A percentile compares a stretch with the other conserved stretches of the same genome.
Evolutionary conservation across 2,888 invertebrate species (phyloP).

Genomic region (Ectemnius continuus): DNA sequence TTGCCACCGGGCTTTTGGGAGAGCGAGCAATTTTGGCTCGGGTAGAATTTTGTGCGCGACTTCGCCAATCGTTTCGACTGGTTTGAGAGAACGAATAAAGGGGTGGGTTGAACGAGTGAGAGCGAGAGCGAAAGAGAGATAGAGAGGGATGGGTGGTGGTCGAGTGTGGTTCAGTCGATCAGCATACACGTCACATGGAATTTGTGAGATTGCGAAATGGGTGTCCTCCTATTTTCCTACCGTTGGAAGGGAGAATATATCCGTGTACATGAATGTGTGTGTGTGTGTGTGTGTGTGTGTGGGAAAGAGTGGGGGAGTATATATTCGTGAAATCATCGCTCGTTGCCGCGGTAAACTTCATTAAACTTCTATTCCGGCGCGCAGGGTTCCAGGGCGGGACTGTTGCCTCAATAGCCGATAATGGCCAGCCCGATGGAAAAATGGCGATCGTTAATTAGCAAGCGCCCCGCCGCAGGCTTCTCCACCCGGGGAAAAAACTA

Average conservation of each 20-base stretch:
- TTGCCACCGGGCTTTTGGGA: too few relatives aligned
- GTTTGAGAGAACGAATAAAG: background rate
- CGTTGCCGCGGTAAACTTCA: slow-evolving; percentile 69
- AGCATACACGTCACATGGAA: slow-evolving; percentile 44
- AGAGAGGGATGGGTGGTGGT: slow-evolving; percentile 9
- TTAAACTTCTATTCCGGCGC: slow-evolving; percentile 73
- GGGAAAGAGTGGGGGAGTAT: slow-evolving; percentile 19
- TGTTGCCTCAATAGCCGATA: slow-evolving; percentile 67
- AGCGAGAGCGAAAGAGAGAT: too few relatives aligned
- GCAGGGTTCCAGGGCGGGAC: slow-evolving; percentile 43
- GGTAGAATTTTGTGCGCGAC: slow-evolving; percentile 21
- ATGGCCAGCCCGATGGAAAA: slow-evolving; percentile 71
- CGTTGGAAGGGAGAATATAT: slow-evolving; percentile 24
- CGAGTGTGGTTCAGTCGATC: slow-evolving; percentile 47
- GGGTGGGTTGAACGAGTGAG: slow-evolving; percentile 13
- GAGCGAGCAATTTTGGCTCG: background rate
- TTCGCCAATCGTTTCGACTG: slow-evolving; percentile 30
- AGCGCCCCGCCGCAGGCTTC: slow-evolving; percentile 28
- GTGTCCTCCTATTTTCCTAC: slow-evolving; percentile 26
- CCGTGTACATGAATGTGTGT: slow-evolving; percentile 40
- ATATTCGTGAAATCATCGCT: slow-evolving; percentile 55
- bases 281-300: slow-evolving; percentile 40
- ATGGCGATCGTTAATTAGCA: slow-evolving; percentile 67
- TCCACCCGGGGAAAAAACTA: too few relatives aligned
- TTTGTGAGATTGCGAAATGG: slow-evolving; percentile 33